These are phyloP conservation scores for Bimastos eiseni DNA, from an alignment of 2,888 invertebrate genomes.

Conservation along the genomic window DNA sequence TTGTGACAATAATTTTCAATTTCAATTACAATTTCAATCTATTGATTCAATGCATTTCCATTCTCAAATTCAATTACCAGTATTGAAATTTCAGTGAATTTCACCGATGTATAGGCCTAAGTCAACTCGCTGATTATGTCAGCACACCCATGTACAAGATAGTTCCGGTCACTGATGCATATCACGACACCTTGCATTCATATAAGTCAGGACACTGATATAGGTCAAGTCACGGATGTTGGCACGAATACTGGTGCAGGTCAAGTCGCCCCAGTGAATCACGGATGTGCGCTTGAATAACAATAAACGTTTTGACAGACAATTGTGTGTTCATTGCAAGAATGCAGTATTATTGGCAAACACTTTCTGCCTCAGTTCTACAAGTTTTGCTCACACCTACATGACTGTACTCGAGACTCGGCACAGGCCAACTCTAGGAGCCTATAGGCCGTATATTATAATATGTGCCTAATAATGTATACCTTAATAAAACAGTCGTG, in stretches of 20 bases:
- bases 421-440: background rate
- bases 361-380: background rate
- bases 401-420: background rate
- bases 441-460: background rate
- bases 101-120: too few relatives aligned
- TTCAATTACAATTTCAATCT: too few relatives aligned
- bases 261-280: background rate
- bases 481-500: background rate
- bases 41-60: too few relatives aligned
- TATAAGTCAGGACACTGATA: background rate
- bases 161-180: too few relatives aligned
- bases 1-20: too few relatives aligned
- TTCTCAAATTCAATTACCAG: too few relatives aligned
- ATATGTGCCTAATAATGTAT: too few relatives aligned
- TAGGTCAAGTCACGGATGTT: background rate
- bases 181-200: too few relatives aligned
- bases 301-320: background rate
- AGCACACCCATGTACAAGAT: too few relatives aligned
- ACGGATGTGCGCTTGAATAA: background rate
- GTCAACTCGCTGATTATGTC: background rate
- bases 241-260: background rate
- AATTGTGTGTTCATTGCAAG: background rate
- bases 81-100: too few relatives aligned
- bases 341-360: slow-evolving; percentile 2
- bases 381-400: background rate